Conservation (phyloP, 2,113 vertebrate genomes). For the Jaculus jaculus region DNA sequence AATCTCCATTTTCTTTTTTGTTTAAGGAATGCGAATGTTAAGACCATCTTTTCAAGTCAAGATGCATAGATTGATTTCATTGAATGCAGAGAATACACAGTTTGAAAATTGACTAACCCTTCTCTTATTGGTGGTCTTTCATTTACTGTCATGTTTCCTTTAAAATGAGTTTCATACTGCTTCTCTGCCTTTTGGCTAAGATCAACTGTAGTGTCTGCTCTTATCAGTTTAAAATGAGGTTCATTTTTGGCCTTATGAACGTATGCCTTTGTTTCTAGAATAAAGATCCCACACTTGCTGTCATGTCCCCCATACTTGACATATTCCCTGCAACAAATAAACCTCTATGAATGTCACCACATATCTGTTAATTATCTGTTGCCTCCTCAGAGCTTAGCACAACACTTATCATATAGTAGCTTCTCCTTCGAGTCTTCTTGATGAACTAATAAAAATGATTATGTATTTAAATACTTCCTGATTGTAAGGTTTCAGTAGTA, state of each 20-base stretch:
- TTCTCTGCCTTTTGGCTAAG: too few relatives aligned
- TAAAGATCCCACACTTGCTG: neutral
- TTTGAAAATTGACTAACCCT: neutral
- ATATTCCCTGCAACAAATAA: neutral
- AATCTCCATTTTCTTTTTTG: neutral
- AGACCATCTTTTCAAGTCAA: neutral
- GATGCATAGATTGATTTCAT: neutral
- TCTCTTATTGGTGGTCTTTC: neutral
- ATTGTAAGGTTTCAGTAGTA: neutral
- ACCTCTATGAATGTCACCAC: neutral
- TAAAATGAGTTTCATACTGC: neutral
- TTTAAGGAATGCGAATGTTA: neutral
- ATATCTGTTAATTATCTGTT: neutral
- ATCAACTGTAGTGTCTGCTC: too few relatives aligned
- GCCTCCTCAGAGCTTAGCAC: neutral
- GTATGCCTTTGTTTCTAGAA: conserved; percentile 14
- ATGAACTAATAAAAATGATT: neutral
- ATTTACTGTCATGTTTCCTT: neutral
- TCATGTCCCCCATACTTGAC: neutral
- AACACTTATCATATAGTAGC: neutral
- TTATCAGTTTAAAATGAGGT: too few relatives aligned
- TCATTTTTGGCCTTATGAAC: conserved; percentile 32
- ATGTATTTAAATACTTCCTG: neutral
- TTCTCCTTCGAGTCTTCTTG: neutral
- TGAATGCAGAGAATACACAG: neutral